A percentile compares a stretch with the other conserved stretches of the same genome.
These are phyloP conservation scores for Thecocarcelia acutangulata DNA, from an alignment of 2,888 invertebrate species.

Conservation along the genomic window DNA sequence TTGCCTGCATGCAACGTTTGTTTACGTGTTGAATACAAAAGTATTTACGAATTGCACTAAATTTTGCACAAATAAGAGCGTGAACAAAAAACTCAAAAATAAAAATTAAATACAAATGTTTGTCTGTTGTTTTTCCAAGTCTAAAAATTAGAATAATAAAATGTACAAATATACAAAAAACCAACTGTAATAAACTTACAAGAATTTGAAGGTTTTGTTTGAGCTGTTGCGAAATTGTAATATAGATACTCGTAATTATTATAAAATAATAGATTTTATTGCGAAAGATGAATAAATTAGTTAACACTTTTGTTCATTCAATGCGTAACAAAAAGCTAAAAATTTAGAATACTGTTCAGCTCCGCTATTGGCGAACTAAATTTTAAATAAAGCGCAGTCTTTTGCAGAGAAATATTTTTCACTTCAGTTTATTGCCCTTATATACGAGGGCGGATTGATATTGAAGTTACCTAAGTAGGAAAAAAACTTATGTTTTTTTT, in stretches of 20 bases:
- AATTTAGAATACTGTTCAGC: too few relatives aligned
- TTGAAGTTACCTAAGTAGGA: too few relatives aligned
- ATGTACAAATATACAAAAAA: slow-evolving; percentile 21
- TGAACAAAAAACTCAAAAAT: background rate
- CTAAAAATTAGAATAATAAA: slow-evolving; percentile 33
- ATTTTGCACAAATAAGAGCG: slow-evolving; percentile 21
- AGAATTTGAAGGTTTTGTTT: slow-evolving; percentile 48
- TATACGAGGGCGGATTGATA: too few relatives aligned
- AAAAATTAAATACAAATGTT: background rate
- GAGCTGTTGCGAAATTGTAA: slow-evolving; percentile 25
- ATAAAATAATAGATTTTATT: background rate
- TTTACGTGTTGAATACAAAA: slow-evolving; percentile 45
- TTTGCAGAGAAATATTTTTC: too few relatives aligned
- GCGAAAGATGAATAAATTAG: too few relatives aligned
- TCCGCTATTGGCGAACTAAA: too few relatives aligned
- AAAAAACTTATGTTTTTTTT: too few relatives aligned
- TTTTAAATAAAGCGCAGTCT: too few relatives aligned
- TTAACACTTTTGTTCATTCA: too few relatives aligned
- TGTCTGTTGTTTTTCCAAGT: background rate
- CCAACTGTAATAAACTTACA: slow-evolving; percentile 12
- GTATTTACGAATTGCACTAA: slow-evolving; percentile 34
- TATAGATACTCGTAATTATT: slow-evolving; percentile 7
- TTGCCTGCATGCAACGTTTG: slow-evolving; percentile 42
- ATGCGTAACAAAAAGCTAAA: too few relatives aligned
- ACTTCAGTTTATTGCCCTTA: too few relatives aligned